A percentile compares a stretch with the other conserved stretches of the same genome.
Evolutionary conservation across 35 echinoderm and acorn worm genomes (phyloP).

Genomic region (Patiria miniata): DNA sequence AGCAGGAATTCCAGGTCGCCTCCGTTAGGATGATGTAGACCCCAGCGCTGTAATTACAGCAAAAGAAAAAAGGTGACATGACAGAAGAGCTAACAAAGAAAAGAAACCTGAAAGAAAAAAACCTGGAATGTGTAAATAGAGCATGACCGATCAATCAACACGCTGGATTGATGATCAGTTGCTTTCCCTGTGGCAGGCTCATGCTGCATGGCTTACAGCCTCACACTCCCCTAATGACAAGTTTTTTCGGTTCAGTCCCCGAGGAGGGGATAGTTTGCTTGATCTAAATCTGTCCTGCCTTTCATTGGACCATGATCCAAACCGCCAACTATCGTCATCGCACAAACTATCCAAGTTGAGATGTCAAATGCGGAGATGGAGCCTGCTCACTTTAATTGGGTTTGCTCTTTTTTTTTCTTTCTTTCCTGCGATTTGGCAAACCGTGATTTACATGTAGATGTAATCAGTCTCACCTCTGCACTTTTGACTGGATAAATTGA

Average conservation of each 20-base stretch:
- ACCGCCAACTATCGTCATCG: no score
- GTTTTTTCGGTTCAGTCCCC: slow-evolving; percentile 9
- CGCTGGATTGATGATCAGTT: neutral
- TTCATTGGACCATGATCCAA: no score
- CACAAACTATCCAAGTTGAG: no score
- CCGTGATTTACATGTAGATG: no score
- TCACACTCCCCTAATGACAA: slow-evolving; percentile 13
- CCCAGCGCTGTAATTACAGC: slow-evolving; percentile 12
- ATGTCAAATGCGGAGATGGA: no score
- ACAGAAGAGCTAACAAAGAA: neutral
- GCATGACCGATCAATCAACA: slow-evolving; percentile 24
- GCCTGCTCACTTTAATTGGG: no score
- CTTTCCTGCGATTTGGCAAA: no score
- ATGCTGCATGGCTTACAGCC: neutral
- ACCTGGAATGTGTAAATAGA: slow-evolving; percentile 5
- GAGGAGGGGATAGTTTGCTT: neutral
- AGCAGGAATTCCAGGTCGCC: slow-evolving; percentile 8
- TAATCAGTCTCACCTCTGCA: no score
- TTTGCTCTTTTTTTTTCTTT: no score
- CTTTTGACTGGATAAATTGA: no score
- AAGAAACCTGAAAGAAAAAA: neutral
- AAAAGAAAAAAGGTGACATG: neutral
- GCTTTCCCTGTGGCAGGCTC: neutral
- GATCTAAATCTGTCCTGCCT: no score
- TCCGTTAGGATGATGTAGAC: neutral